phyloP scores from a whole-genome alignment of 2,888 invertebrate species.

The Prosopocoilus inquinatus region DNA sequence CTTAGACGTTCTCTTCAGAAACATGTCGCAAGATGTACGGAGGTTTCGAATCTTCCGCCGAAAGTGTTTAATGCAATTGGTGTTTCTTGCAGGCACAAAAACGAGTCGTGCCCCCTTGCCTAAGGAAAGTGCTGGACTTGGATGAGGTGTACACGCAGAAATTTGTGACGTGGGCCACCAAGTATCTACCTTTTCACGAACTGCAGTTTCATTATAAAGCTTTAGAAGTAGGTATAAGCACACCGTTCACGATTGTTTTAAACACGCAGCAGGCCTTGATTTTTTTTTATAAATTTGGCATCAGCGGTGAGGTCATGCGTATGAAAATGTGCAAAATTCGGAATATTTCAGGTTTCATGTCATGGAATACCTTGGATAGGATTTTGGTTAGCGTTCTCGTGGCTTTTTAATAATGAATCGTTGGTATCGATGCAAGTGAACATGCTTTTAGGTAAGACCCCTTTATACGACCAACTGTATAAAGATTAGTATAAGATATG shows the following conservation, averaged over 20 bases:
- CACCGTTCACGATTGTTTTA: background rate
- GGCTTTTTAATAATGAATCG: conserved; percentile 67
- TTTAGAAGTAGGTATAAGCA: conserved; percentile 55
- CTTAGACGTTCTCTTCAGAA: too few relatives aligned
- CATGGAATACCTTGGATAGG: conserved; percentile 87
- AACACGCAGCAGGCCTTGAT: background rate
- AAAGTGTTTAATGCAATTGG: too few relatives aligned
- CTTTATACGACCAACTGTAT: conserved; percentile 26
- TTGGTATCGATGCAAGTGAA: conserved; percentile 83
- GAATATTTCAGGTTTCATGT: conserved; percentile 68
- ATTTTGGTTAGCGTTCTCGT: conserved; percentile 73
- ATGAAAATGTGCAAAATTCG: conserved; percentile 6
- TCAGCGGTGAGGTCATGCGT: background rate
- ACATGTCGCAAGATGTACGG: too few relatives aligned
- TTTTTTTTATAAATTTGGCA: background rate
- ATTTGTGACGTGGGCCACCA: conserved; percentile 54
- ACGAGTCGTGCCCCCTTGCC: conserved; percentile 49
- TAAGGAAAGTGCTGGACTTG: conserved; percentile 53
- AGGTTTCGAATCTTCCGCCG: too few relatives aligned
- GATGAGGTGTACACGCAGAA: conserved; percentile 56
- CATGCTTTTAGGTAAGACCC: conserved; percentile 69
- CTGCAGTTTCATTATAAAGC: conserved; percentile 57
- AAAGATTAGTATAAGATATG: background rate
- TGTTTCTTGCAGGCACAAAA: conserved; percentile 31
- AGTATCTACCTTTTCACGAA: conserved; percentile 53